These are phyloP conservation scores for Tachuris rubrigastra DNA, from an alignment of 2,113 vertebrate species.

Conservation along the genomic window DNA sequence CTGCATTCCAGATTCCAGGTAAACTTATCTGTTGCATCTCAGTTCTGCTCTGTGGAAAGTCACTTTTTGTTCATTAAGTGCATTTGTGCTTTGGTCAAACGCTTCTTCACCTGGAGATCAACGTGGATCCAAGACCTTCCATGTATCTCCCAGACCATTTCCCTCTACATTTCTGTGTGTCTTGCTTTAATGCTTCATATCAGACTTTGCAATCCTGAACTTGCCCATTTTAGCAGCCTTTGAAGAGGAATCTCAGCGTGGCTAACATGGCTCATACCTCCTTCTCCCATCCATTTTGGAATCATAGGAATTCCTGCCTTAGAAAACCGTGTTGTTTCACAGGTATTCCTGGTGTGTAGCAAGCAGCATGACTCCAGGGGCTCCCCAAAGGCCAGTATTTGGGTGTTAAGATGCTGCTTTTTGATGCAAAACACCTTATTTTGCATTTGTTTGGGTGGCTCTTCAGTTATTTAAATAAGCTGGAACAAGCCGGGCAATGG, in stretches of 20 bases:
- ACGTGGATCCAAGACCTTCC: not conserved
- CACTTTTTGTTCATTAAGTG: not conserved
- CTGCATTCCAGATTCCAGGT: not conserved
- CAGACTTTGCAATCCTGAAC: not conserved
- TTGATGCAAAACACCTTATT: not conserved
- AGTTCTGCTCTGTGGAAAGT: not conserved
- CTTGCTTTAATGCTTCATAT: not conserved
- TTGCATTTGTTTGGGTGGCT: not conserved
- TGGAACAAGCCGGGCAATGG: not conserved
- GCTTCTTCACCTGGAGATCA: not conserved
- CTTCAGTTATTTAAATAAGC: not conserved
- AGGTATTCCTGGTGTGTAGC: not conserved
- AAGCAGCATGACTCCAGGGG: not conserved
- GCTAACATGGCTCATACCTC: not conserved
- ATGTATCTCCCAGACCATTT: not conserved
- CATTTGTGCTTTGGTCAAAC: not conserved
- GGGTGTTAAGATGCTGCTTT: not conserved
- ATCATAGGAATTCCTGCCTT: not conserved
- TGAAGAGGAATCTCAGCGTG: not conserved
- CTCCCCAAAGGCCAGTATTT: not conserved
- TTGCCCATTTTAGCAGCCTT: not conserved
- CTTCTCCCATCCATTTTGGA: not conserved
- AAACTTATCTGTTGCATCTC: not conserved
- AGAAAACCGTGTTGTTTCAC: not conserved
- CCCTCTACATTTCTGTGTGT: not conserved